Percentiles rank a stretch among this genome's conserved stretches.
These are phyloP conservation scores for Parauchenoglanis punctatus DNA, from an alignment of 2,797 vertebrate species.

Conservation along the genomic window DNA sequence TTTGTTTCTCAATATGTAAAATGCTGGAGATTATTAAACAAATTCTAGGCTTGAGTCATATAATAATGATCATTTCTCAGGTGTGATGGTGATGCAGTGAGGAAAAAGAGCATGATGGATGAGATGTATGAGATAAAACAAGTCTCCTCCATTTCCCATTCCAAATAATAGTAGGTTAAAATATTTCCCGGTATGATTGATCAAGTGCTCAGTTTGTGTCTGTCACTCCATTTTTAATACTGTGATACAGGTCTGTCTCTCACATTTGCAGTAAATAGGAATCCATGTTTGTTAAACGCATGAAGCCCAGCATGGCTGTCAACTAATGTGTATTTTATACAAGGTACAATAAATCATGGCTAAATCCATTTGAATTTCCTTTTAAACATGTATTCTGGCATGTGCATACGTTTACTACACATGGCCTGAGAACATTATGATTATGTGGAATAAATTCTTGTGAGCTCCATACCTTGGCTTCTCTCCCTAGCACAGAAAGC, in stretches of 20 bases:
- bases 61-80: constrained; percentile 67
- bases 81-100: constrained; percentile 69
- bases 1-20: constrained; percentile 70
- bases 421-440: constrained; percentile 24
- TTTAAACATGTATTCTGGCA: constrained; percentile 40
- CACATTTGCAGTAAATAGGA: constrained; percentile 74
- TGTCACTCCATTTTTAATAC: constrained; percentile 80
- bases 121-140: constrained; percentile 80
- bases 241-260: constrained; percentile 62
- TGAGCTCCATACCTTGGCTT: constrained; percentile 30
- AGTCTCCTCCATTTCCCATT: constrained; percentile 76
- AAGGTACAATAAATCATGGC: constrained; percentile 43
- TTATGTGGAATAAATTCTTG: constrained; percentile 36
- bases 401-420: not conserved
- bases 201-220: constrained; percentile 71
- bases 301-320: constrained; percentile 59
- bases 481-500: constrained; percentile 11
- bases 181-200: constrained; percentile 77
- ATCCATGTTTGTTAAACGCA: constrained; percentile 67
- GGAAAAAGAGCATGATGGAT: constrained; percentile 73
- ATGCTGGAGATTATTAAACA: constrained; percentile 74
- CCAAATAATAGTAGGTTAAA: constrained; percentile 77
- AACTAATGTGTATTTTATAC: constrained; percentile 52
- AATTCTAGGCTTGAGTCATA: constrained; percentile 70
- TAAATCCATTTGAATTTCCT: constrained; percentile 35